phyloP scores from a whole-genome alignment of 2,113 vertebrate species.

The rat (Rattus norvegicus) region DNA sequence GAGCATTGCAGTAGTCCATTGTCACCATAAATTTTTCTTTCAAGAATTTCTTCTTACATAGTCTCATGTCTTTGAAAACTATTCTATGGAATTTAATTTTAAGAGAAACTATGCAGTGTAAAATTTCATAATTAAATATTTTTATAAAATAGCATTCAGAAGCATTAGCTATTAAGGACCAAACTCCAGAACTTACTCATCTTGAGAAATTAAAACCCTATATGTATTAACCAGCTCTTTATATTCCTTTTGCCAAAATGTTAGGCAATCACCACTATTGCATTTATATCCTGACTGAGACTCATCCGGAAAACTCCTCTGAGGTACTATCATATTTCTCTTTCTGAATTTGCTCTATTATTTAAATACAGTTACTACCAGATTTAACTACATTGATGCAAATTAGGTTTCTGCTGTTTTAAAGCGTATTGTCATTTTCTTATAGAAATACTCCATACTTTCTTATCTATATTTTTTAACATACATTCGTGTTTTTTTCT shows the following conservation, averaged over 20 bases:
- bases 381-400: background rate
- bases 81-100: background rate
- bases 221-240: background rate
- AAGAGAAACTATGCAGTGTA: background rate
- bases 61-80: background rate
- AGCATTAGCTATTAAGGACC: background rate
- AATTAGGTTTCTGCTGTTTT: background rate
- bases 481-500: background rate
- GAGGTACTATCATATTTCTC: background rate
- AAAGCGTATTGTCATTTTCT: background rate
- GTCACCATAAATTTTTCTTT: background rate
- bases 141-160: background rate
- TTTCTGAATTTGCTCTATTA: background rate
- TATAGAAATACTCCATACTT: background rate
- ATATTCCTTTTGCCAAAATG: background rate
- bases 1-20: background rate
- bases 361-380: background rate
- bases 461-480: background rate
- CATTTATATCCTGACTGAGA: background rate
- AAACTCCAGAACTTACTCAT: background rate
- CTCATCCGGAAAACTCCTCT: background rate
- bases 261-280: background rate
- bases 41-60: background rate
- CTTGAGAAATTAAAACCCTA: background rate
- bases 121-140: background rate